Conservation (phyloP, 2,888 invertebrate species). For the Acrobasis repandana region DNA sequence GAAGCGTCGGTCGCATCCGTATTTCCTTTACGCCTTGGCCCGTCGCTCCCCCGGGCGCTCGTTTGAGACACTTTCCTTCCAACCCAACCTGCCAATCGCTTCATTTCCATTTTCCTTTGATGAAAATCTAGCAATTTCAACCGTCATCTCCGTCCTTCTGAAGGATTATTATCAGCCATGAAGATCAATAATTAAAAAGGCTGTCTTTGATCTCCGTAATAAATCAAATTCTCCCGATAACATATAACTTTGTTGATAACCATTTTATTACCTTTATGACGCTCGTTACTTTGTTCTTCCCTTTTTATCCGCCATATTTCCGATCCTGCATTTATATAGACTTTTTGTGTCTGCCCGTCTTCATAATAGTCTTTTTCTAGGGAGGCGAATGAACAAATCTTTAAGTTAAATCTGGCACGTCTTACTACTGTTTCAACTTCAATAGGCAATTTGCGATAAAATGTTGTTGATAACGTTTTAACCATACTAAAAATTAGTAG, state of each 20-base stretch:
- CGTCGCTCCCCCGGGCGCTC: conserved; percentile 24
- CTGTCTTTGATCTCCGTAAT: conserved; percentile 23
- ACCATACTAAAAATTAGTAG: background rate
- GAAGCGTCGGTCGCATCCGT: conserved; percentile 38
- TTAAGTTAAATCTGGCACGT: conserved; percentile 7
- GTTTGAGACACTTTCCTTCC: background rate
- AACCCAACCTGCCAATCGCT: conserved; percentile 25
- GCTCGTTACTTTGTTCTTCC: background rate
- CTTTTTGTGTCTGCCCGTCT: conserved; percentile 15
- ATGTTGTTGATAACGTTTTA: background rate
- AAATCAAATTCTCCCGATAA: conserved; percentile 8
- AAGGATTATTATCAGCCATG: conserved; percentile 22
- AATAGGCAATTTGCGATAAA: background rate
- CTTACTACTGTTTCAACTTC: conserved; percentile 7
- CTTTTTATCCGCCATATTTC: conserved; percentile 5
- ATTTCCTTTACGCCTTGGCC: conserved; percentile 29
- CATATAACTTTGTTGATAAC: conserved; percentile 2
- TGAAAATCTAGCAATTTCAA: conserved; percentile 25
- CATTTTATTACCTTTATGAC: conserved; percentile 8
- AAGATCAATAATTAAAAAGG: conserved; percentile 28
- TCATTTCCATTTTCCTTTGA: conserved; percentile 24
- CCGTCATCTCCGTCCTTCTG: conserved; percentile 10
- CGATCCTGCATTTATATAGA: conserved; percentile 11
- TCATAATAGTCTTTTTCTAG: conserved; percentile 13
- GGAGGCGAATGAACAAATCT: conserved; percentile 10